These are phyloP conservation scores for Empidonax traillii DNA, from an alignment of 2,113 vertebrate genomes.

Conservation along the genomic window DNA sequence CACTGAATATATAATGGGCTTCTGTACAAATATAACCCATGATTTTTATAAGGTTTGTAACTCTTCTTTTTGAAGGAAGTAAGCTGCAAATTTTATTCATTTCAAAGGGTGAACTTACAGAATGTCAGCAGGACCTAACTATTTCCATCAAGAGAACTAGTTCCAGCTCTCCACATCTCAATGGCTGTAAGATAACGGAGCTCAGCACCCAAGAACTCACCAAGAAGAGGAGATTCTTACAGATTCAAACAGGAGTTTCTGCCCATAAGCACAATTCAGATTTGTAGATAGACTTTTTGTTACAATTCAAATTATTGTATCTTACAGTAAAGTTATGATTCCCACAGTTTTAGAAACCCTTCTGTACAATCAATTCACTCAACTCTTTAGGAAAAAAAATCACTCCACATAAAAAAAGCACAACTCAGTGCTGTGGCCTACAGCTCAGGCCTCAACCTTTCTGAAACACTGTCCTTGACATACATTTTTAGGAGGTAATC, in stretches of 20 bases:
- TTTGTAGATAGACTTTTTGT: neutral
- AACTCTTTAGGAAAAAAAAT: neutral
- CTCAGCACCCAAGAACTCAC: neutral
- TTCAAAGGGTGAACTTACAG: neutral
- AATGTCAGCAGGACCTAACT: neutral
- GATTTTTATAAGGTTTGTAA: neutral
- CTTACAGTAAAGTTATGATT: neutral
- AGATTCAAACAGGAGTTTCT: neutral
- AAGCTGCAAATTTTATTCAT: neutral
- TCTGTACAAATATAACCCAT: neutral
- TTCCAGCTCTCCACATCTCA: neutral
- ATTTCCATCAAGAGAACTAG: neutral
- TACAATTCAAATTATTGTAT: neutral
- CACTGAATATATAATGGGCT: neutral
- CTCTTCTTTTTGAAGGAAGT: neutral
- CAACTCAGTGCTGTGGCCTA: neutral
- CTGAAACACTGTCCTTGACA: slow-evolving; percentile 4
- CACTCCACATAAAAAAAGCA: neutral
- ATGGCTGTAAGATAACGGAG: neutral
- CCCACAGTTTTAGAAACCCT: neutral
- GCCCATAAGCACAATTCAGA: neutral
- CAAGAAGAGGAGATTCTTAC: neutral
- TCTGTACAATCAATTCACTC: neutral
- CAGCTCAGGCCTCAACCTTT: neutral
- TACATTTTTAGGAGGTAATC: neutral